These are phyloP conservation scores for Cettia cetti DNA, from an alignment of 2,113 vertebrate genomes.

Conservation along the genomic window DNA sequence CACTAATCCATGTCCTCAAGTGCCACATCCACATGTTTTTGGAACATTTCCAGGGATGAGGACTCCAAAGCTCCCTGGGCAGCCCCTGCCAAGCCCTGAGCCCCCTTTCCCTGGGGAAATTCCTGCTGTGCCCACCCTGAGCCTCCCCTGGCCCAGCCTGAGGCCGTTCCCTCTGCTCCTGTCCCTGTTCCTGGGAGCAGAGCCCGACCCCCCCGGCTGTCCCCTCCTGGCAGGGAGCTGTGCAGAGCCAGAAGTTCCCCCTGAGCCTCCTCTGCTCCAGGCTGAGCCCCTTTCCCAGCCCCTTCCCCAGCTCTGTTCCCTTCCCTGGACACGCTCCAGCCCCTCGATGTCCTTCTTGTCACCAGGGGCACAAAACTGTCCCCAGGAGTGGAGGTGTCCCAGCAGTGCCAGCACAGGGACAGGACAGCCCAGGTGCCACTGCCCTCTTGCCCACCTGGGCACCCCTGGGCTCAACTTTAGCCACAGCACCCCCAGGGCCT, in stretches of 20 bases:
- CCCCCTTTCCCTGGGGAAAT: background rate
- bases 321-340: background rate
- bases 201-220: background rate
- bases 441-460: background rate
- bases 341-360: background rate
- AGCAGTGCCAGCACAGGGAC: background rate
- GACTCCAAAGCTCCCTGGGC: background rate
- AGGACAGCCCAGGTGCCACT: background rate
- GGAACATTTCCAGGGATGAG: background rate
- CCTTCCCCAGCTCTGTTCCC: background rate
- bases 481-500: background rate
- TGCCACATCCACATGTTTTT: background rate
- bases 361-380: background rate
- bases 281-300: no score
- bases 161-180: background rate
- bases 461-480: background rate
- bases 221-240: background rate
- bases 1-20: background rate
- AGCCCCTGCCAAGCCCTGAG: rapidly evolving
- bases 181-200: background rate
- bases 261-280: no score
- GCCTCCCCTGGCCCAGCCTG: background rate
- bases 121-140: background rate
- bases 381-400: background rate
- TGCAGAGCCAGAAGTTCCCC: background rate